phyloP scores from a whole-genome alignment of 2,113 vertebrate genomes.

The human (Homo sapiens) region DNA sequence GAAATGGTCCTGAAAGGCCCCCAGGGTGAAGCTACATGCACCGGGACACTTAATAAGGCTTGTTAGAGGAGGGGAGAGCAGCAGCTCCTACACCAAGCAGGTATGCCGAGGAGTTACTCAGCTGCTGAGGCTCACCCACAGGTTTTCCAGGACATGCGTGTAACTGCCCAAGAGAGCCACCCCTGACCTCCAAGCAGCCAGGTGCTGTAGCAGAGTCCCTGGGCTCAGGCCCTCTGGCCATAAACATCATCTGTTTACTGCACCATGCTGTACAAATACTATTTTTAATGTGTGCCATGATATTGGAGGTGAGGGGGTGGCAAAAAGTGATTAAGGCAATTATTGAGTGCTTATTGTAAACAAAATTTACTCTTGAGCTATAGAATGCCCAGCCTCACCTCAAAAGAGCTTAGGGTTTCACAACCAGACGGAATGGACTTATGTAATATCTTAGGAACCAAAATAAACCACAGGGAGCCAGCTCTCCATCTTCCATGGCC shows the following conservation, averaged over 20 bases:
- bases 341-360: not conserved
- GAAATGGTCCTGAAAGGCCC: not conserved
- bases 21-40: not conserved
- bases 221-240: not conserved
- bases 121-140: not conserved
- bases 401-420: not conserved
- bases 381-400: not conserved
- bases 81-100: accelerated
- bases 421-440: not conserved
- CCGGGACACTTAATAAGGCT: not conserved
- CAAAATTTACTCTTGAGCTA: not conserved
- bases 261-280: not conserved
- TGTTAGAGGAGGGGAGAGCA: not conserved
- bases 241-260: not conserved
- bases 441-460: not conserved
- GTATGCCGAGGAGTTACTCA: not conserved
- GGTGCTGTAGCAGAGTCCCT: not conserved
- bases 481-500: not conserved
- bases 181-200: not conserved
- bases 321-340: not conserved
- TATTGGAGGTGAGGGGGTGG: not conserved
- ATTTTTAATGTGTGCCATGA: not conserved
- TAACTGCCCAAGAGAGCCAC: not conserved
- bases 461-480: not conserved
- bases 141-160: not conserved